Base-by-base conservation (phyloP, 1,140 invertebrate genomes). In the Aporrectodea caliginosa region DNA sequence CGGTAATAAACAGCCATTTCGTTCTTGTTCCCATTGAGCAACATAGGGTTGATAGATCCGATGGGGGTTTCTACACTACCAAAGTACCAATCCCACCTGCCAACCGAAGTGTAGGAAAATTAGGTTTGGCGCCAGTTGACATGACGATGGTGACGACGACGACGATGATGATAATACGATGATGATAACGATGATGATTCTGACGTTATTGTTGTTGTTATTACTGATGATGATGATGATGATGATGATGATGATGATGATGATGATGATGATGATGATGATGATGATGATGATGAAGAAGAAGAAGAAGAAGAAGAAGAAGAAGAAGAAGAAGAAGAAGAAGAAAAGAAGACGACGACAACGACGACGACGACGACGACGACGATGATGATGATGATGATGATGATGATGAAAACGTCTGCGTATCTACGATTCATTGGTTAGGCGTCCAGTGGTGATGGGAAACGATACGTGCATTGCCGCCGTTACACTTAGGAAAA, bases 211-310 rank as follows among this genome's bases (percentile, higher is more conserved):
- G 43, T 58, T 22, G 22, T 22, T 58, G 6, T 58, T 58, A 12
- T 22, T 22, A 22, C 43, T 58, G 43, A 58, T 58, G 43, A 58
- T 58, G 43, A 58, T 58, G 43, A 58, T 58, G 43, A n/a, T 58
- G 43, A 58, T 58, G 43, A 58, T 58, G 43, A 58, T 58, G 43
- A 58, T 58, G 43, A 58, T 58, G 43, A 58, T 58, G 43, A 58
- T 58, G 43, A 58, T 58, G 43, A 58, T 58, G 43, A 58, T 58
- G 43, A 58, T 58, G 43, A 58, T 58, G 43, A 58, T 58, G 43
- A 58, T 58, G 43, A 58, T 58, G 43, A 58, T 58, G 43, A 58
- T 58, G 43, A 58, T 58, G 43, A 58, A 6, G 43, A 58, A 6
- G 6, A 22, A 6, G 43, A 12, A 22, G 6, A 12, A 58, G 6